These are phyloP conservation scores for Polydrusus pterygomalis DNA, from an alignment of 2,888 invertebrate species.

Conservation along the genomic window DNA sequence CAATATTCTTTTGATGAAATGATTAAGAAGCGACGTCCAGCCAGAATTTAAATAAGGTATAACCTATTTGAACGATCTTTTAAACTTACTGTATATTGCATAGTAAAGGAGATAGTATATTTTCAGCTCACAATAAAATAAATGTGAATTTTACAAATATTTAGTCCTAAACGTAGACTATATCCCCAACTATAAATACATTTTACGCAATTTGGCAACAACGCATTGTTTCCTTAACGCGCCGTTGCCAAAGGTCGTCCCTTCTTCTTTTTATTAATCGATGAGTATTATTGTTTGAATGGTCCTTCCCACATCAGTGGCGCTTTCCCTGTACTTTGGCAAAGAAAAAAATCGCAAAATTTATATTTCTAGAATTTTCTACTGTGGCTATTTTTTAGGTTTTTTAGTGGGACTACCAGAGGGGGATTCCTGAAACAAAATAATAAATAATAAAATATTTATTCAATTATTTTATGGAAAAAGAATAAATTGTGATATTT, in stretches of 20 bases:
- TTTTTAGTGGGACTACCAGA: slow-evolving; percentile 66
- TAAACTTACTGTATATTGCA: not conserved
- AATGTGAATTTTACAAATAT: no score
- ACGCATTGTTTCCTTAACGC: not conserved
- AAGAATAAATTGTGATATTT: no score
- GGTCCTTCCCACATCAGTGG: not conserved
- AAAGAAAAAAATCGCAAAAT: slow-evolving; percentile 39
- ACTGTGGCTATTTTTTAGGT: slow-evolving; percentile 62
- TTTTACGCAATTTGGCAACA: not conserved
- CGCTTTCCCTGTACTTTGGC: slow-evolving; percentile 27
- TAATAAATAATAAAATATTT: slow-evolving; percentile 9
- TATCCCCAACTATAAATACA: no score
- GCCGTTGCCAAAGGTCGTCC: slow-evolving; percentile 14
- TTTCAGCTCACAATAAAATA: no score
- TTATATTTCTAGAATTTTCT: slow-evolving; percentile 32
- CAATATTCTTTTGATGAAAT: no score
- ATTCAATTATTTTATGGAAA: no score
- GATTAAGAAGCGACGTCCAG: slow-evolving; percentile 27
- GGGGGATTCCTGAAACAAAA: slow-evolving; percentile 64
- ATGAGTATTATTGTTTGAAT: slow-evolving; percentile 18
- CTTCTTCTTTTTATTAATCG: not conserved
- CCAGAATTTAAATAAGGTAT: slow-evolving; percentile 9
- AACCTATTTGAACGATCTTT: not conserved
- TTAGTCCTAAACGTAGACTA: no score
- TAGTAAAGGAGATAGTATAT: not conserved